Base-by-base conservation (phyloP, 2,888 invertebrate species). In the Gibbula magus region DNA sequence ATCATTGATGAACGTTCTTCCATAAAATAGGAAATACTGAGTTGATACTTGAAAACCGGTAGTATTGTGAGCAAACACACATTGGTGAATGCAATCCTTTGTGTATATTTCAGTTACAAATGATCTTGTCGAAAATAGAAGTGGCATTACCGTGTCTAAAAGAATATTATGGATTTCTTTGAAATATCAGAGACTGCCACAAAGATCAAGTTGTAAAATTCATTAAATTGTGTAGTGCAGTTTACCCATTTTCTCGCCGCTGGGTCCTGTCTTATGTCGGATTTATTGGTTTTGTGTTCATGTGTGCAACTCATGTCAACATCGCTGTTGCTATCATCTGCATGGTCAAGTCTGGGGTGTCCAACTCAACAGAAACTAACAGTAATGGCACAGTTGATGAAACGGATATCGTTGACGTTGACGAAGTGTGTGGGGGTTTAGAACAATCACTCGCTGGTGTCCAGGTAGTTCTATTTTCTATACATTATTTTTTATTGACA, bases 281-380 rank as follows among this genome's bases (percentile, higher is more conserved):
- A 0, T 97, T 97, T 93, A 95, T 96, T 85, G 97, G 97, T 5
- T 96, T 97, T 93, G 96, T 96, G 94, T 96, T 96, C 88, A 95
- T 96, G 1, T 97, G 97, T 92, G 95, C 96, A 8, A 93, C 97
- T 80, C 94, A 97, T 56, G 84, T 81, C n/a, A 86, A 86, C 73
- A 76, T 86, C 32, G 84, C 81, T 75, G 82, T 86, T n/a, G 86
- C 82, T n/a, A 82, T 86, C n/a, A 85, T 86, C 16, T 82, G 82
- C 51, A 82, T 82, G 80, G 79, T 82, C 22, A 51, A 56, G 51
- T 77, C 81, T 7, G 32, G 66, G 39, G 45, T n/a, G n/a, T 51
- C 61, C 54, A 29, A 61, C 45, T 25, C 51, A 53, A 61, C 61
- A 29, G 16, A 13, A 3, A 2, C 16, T 29, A 18, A 8, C 61